phyloP scores from a whole-genome alignment of 2,797 vertebrate species.

The Pachyuromys duprasi region DNA sequence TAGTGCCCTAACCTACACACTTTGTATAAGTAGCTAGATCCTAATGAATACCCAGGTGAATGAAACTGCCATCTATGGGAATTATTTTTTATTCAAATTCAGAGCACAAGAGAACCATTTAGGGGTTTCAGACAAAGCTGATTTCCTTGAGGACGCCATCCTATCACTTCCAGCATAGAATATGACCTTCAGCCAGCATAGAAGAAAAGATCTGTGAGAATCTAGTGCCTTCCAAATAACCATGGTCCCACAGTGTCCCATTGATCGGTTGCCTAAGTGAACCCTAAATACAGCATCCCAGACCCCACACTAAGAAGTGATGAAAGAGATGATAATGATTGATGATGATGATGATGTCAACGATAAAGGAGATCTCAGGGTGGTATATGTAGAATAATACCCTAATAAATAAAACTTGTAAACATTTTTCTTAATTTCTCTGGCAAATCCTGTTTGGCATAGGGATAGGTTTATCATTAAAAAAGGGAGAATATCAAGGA shows the following conservation, averaged over 20 bases:
- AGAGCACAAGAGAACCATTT: background rate
- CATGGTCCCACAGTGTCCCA: background rate
- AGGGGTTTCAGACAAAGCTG: conserved; percentile 54
- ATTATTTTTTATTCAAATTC: conserved; percentile 50
- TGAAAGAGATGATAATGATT: background rate
- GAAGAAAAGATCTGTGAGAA: background rate
- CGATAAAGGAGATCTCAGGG: background rate
- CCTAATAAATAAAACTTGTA: conserved; percentile 5
- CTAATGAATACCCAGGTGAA: conserved; percentile 11
- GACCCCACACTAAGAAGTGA: background rate
- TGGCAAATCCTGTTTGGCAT: background rate
- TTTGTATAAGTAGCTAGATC: background rate
- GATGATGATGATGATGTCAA: too few species aligned
- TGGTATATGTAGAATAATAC: conserved; percentile 11
- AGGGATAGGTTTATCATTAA: conserved; percentile 15
- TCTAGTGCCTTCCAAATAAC: background rate
- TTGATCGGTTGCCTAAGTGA: background rate
- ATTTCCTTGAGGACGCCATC: conserved; percentile 56
- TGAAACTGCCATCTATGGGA: conserved; percentile 38
- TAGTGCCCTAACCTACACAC: background rate
- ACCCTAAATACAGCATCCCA: background rate
- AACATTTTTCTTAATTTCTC: conserved; percentile 27
- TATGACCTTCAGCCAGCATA: background rate
- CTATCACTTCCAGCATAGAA: background rate
- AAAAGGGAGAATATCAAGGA: conserved; percentile 33